Evolutionary conservation across 2,797 vertebrate genomes (phyloP).

Genomic region (Chiloscyllium punctatum): DNA sequence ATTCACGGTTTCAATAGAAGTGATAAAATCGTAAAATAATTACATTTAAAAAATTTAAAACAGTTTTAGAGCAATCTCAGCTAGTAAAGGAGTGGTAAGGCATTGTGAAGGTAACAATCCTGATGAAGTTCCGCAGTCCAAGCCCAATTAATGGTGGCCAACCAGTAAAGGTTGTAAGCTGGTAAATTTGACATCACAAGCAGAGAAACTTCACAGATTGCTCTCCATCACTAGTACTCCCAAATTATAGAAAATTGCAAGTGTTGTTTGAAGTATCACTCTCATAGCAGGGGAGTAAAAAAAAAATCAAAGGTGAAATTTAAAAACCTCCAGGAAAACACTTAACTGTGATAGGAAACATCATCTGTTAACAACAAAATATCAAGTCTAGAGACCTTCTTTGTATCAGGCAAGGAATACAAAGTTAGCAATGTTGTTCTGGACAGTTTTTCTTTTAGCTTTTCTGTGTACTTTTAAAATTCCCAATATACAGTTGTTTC

Average conservation of each 20-base stretch:
- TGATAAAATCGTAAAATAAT: neutral
- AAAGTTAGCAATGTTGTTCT: neutral
- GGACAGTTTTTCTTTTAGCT: neutral
- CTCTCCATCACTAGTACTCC: neutral
- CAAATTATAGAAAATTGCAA: constrained; percentile 3
- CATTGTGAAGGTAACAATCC: neutral
- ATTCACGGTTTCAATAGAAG: neutral
- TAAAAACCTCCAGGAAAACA: neutral
- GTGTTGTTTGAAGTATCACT: neutral
- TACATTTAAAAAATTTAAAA: neutral
- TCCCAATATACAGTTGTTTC: neutral
- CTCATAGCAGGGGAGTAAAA: neutral
- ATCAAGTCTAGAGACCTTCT: neutral
- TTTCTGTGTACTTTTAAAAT: neutral
- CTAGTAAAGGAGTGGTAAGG: neutral
- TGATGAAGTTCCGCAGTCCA: neutral
- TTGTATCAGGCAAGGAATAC: neutral
- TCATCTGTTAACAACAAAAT: neutral
- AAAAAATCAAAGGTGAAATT: neutral
- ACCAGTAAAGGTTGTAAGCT: neutral
- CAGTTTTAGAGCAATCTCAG: neutral
- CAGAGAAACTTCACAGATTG: neutral
- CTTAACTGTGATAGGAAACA: neutral
- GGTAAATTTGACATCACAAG: neutral
- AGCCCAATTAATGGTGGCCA: neutral